Evolutionary conservation across 23 tunicate genomes (phyloP), one percentile per base, ranked within the genome.

Genomic region (Clavelina lepadiformis): DNA sequence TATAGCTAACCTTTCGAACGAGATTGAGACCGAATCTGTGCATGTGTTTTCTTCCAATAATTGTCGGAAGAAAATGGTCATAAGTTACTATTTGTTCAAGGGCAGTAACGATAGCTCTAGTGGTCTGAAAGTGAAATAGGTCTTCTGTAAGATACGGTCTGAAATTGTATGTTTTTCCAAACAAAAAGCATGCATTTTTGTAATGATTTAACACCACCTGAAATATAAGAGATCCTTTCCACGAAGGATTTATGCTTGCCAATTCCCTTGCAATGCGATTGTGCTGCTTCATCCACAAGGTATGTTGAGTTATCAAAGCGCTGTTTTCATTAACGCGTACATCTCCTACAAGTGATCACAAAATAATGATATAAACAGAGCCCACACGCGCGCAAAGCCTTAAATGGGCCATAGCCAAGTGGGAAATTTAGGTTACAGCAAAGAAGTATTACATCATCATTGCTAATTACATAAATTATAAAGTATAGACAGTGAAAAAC

Each of bases 261-360:
- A 91, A 56, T 36, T 37, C 71, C 27, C 49, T 91, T 18, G 66
- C 84, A 5, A 82, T 50, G 26, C 31, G 59, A 55, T 91, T 82
- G 47, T 91, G 98, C 22, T 81, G 71, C 3, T 78, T 69, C 71
- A 80, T 63, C 60, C 78, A 51, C 35, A 81, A 32, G 8, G 98
- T 91, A 38, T 91, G 98, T 51, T 73, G 79, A 3, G 91, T 37
- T 2, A 51, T 34, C 64, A 91, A 78, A 8, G 74, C 98, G 32
- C 61, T 41, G 58, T 91, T 91, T 76, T 91, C 98, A 68, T 81
- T 81, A 1, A 44, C 78, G 51, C 98, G 51, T 11, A 53, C 34
- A 44, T 91, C 98, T 24, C 98, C 98, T 67, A 45, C 29, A 64
- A 38, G 3, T 3, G 28, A 63, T 2, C 44, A 63, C 20, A 25